Base-by-base conservation (phyloP, 1,140 invertebrate species). In the Drosophila lowei region DNA sequence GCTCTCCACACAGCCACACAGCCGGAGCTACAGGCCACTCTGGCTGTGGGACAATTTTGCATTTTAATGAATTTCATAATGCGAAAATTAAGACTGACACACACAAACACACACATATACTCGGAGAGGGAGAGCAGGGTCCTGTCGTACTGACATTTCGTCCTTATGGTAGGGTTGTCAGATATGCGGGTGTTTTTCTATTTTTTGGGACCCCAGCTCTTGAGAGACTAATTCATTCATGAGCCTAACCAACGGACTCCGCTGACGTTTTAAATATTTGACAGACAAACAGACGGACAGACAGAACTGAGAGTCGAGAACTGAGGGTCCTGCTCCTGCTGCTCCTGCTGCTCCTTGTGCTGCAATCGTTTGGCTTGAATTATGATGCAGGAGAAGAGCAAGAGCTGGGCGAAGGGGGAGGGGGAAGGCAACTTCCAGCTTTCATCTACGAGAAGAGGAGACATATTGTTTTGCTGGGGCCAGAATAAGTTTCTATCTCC, bases 51-150 rank as follows among this genome's bases (percentile, higher is more conserved):
- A 72, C 62, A 85, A 85, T 79, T 84, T 85, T 55, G 67, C 64
- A 86, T 86, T 85, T 86, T 85, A 84, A 84, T 85, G 80, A 84
- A 84, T 79, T 85, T 80, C 77, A 85, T 84, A 84, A 71, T 79
- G 76, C 57, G 71, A 84, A 84, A 84, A 84, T 83, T 72, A 84
- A 83, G 79, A 83, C 74, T 71, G 75, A 72, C 66, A 63, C 62
- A 68, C 57, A 57, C 41, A 68, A 18, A 18, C 53, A 30, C 30
- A 57, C 38, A 44, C 25, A 57, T 44, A 52, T 57, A 61, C 34
- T 42, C 41, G 38, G 11, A 48, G 34, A 38, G n/a, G 13, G 16
- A 13, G 18, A 13, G 18, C 18, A 16, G 18, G 21, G 43, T 59
- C 42, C 61, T 68, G 63, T 68, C 65, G 67, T 49, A 18, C 25